Base-by-base conservation (phyloP, 2,113 vertebrate species). In the Brachyhypopomus gauderio region DNA sequence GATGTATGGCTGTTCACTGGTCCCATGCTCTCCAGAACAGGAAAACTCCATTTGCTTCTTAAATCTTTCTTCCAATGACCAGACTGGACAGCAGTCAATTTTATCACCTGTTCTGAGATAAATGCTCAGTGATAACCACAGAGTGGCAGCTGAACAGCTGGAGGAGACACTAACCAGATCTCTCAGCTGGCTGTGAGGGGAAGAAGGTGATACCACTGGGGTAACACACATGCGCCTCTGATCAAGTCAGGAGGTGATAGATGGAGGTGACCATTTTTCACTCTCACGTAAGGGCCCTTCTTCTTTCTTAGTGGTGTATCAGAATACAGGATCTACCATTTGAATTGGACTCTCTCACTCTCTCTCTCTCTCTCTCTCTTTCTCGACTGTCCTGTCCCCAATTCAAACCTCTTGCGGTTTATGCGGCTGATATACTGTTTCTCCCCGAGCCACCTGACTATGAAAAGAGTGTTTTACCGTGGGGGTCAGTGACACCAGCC, bases 111-210 rank as follows among this genome's bases (percentile, higher is more conserved):
- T 80, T 80, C 78, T 45, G 73, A 67, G 83, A 78, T 80, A 81
- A 76, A 84, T 23, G 81, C 71, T 71, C 88, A 90, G 89, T 90
- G 91, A 89, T 23, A 85, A 80, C 80, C 75, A 87, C 48, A 77
- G 88, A 90, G 91, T 92, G 93, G 91, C 88, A 90, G 90, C 89
- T 34, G 86, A 92, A 90, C 88, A 85, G 91, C 89, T 90, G 91
- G 85, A 88, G 84, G 80, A 79, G 90, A 94, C 92, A 88, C 81
- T 90, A 82, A 58, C 85, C 92, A 93, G 92, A 88, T 86, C 76
- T 78, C 83, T 84, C 86, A 85, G 85, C 87, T 79, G 64, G 84
- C 83, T 80, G 79, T 72, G 87, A 78, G 82, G 64, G 85, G 84
- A 86, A 85, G 86, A 36, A 78, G 83, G 86, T 84, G 85, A 88